phyloP scores from a whole-genome alignment of 2,888 invertebrate species.

The Microplitis manilae region DNA sequence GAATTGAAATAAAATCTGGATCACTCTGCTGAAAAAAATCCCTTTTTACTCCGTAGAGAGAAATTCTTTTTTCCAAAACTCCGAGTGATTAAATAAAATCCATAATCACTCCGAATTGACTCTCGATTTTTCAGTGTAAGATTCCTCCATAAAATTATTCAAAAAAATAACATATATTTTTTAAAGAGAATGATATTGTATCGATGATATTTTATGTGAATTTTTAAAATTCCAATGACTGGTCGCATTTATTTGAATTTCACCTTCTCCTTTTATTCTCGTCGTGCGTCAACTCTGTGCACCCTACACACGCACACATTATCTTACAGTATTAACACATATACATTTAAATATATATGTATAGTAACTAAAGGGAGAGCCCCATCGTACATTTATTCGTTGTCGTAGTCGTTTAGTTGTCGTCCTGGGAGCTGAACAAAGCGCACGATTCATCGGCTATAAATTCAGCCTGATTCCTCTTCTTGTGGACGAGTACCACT shows the following conservation, averaged over 20 bases:
- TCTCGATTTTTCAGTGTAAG: too few species aligned
- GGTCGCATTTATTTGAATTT: conserved; percentile 35
- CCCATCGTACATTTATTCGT: not conserved
- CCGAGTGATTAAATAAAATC: too few species aligned
- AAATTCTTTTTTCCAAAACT: too few species aligned
- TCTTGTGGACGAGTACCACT: conserved; percentile 24
- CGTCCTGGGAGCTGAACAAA: conserved; percentile 44
- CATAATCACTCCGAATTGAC: too few species aligned
- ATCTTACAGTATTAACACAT: not conserved
- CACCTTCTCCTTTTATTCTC: conserved; percentile 42
- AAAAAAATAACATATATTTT: too few species aligned
- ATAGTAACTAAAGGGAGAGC: not conserved
- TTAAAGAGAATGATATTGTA: not conserved
- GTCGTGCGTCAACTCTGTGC: conserved; percentile 29
- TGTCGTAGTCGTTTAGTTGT: not conserved
- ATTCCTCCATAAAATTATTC: too few species aligned
- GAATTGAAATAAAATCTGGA: too few species aligned
- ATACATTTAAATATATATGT: not conserved
- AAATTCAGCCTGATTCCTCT: conserved; percentile 49
- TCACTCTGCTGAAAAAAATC: too few species aligned
- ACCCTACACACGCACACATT: not conserved
- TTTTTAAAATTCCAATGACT: conserved; percentile 32
- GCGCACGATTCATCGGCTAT: conserved; percentile 56
- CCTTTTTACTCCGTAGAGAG: too few species aligned
- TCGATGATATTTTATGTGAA: conserved; percentile 19